Base-by-base conservation (phyloP, 37 sponge, comb jelly and placozoan species). In the Chondrilla cf. caribensis region DNA sequence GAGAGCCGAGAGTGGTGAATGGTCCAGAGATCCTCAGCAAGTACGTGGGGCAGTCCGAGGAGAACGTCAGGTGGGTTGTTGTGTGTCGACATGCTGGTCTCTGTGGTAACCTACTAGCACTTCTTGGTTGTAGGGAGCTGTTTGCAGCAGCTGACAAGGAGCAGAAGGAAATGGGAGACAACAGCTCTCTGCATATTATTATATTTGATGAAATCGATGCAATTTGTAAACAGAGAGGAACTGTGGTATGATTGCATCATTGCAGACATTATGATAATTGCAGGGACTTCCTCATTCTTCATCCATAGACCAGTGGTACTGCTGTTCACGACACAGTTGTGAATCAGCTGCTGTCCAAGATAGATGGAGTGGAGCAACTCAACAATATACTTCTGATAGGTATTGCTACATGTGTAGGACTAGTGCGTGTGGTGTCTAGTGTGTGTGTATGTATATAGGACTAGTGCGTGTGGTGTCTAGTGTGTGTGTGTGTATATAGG, bases 201-300 rank as follows among this genome's bases (percentile, higher is more conserved):
- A 99, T 99, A 66, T 97, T 99, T 91, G 99, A 99, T 84, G 99
- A 99, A 82, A 88, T 99, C 42, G 99, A 99, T 82, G 99, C 99
- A 38, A 99, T 99, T 66, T 99, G 99, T 70, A 90, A 92, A n/a
- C 86, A 89, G 78, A 80, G 99, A 83, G 99, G 99, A 26, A 83
- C 97, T 15, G 72, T 93, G 60, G 89, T 84, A 76, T 86, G 85
- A 24, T 21, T 14, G 22, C 22, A 31, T 62, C 6, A 15, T 9
- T 7, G 29, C 7, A 62, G 29, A 19, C 15, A 62, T 15, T 28
- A 7, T 19, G 6, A 19, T 62, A 28, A 28, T 62, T 62, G 7
- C 29, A n/a, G 29, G 29, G 64, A 15, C 8, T 18, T 38, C 1
- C 18, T 11, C 33, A 2, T 31, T 84, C 32, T 25, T 55, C 17